Percentiles rank a stretch among this genome's conserved stretches.
Evolutionary conservation across 2,888 invertebrate species (phyloP).

Genomic region (Gortyna flavago): DNA sequence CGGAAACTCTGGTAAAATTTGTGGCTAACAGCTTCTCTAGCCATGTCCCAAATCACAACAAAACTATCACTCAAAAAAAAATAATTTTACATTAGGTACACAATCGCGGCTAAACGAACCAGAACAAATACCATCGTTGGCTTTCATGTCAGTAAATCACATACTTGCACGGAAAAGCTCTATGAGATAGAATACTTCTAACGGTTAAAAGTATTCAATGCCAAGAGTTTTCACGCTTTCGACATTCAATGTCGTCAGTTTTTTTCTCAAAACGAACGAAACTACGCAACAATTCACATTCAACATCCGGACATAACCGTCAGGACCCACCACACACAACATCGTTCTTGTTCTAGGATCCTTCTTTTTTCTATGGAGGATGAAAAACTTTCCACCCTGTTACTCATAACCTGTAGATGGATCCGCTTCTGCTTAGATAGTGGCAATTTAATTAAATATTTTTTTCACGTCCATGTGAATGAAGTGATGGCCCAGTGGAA

Average conservation of each 20-base stretch:
- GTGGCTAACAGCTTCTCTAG: not conserved
- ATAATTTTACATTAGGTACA: not conserved
- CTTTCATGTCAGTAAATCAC: not conserved
- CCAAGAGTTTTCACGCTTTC: not conserved
- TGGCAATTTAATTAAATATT: not conserved
- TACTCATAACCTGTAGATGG: not conserved
- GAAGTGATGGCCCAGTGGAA: too few relatives aligned
- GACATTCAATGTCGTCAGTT: not conserved
- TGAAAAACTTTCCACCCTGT: too few relatives aligned
- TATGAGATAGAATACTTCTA: not conserved
- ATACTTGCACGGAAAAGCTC: not conserved
- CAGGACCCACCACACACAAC: not conserved
- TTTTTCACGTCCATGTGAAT: not conserved
- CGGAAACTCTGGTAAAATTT: not conserved
- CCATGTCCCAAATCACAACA: not conserved
- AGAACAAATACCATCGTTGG: not conserved
- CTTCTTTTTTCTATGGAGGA: not conserved
- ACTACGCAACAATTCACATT: not conserved
- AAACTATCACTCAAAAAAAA: not conserved
- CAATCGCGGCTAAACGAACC: not conserved
- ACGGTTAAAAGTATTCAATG: not conserved
- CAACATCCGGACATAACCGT: not conserved
- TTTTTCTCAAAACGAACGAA: not conserved
- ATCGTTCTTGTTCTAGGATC: not conserved
- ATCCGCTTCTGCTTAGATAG: not conserved